Conservation (phyloP, 1,140 invertebrate species). For the Halictus rubicundus region DNA sequence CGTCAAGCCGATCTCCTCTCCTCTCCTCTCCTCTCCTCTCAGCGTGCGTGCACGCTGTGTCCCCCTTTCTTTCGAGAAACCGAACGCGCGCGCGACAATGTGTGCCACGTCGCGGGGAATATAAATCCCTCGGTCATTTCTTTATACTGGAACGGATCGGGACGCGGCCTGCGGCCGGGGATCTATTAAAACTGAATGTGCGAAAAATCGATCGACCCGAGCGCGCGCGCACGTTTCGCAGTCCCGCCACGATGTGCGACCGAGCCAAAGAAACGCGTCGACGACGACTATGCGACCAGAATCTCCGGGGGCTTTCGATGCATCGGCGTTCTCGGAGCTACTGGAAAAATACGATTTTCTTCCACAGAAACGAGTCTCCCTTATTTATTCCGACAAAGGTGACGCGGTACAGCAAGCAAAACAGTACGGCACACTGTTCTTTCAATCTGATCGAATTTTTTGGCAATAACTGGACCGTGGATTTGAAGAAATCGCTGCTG, state of each 20-base stretch:
- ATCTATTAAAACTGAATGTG: conserved; percentile 46
- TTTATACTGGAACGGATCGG: conserved; percentile 17
- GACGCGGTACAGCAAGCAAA: too few relatives aligned
- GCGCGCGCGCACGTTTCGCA: not conserved
- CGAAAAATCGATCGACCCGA: conserved; percentile 45
- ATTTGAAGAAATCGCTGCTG: too few relatives aligned
- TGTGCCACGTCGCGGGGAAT: conserved; percentile 36
- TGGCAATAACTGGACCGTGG: too few relatives aligned
- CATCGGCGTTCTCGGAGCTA: not conserved
- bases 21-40: too few relatives aligned
- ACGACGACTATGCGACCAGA: not conserved
- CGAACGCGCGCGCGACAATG: conserved; percentile 25
- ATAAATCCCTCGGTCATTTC: conserved; percentile 25
- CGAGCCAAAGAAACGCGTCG: conserved; percentile 12
- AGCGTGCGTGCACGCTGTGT: not conserved
- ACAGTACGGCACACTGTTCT: too few relatives aligned
- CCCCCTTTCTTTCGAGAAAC: conserved; percentile 35
- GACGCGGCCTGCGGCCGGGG: not conserved
- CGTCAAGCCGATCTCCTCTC: not conserved
- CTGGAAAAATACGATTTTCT: not conserved
- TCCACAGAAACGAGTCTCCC: too few relatives aligned
- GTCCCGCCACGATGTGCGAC: too few relatives aligned
- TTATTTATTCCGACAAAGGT: too few relatives aligned
- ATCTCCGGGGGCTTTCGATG: not conserved
- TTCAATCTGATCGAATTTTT: too few relatives aligned